A percentile compares a stretch with the other conserved stretches of the same genome.
These are phyloP conservation scores for Pipa parva DNA, from an alignment of 2,113 vertebrate species.

Conservation along the genomic window DNA sequence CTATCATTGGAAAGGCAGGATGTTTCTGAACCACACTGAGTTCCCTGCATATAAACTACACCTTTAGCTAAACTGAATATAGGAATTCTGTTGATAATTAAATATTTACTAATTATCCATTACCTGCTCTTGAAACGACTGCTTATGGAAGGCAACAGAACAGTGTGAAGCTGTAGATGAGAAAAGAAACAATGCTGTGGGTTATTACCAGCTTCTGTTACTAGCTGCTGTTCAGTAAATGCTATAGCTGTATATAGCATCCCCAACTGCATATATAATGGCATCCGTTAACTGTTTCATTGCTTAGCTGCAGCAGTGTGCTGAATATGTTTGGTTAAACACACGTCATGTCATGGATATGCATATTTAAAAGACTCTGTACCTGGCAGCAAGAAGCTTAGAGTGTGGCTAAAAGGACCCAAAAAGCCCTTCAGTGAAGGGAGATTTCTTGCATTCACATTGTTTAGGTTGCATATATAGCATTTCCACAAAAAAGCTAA, in stretches of 20 bases:
- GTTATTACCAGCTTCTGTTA: constrained; percentile 17
- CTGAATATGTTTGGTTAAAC: too few relatives aligned
- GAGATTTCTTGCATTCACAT: too few relatives aligned
- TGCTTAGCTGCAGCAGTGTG: too few relatives aligned
- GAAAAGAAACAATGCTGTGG: constrained; percentile 1
- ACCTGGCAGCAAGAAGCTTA: too few relatives aligned
- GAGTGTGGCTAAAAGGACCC: too few relatives aligned
- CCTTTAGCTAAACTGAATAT: constrained; percentile 32
- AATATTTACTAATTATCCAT: not conserved
- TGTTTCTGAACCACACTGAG: constrained; percentile 42
- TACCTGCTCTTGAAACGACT: constrained; percentile 16
- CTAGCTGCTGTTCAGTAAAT: not conserved
- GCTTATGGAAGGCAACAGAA: not conserved
- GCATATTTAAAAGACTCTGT: too few relatives aligned
- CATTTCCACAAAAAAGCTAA: too few relatives aligned
- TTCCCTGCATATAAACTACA: constrained; percentile 44
- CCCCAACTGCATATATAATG: constrained; percentile 8
- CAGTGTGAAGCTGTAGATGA: not conserved
- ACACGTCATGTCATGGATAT: too few relatives aligned
- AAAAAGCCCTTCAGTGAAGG: too few relatives aligned
- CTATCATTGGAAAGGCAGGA: constrained; percentile 48
- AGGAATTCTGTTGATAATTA: constrained; percentile 23
- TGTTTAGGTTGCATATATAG: too few relatives aligned
- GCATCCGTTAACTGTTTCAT: not conserved
- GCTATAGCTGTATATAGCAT: not conserved